Conservation (phyloP, 2,113 vertebrate species). For the Zosterops japonicus region DNA sequence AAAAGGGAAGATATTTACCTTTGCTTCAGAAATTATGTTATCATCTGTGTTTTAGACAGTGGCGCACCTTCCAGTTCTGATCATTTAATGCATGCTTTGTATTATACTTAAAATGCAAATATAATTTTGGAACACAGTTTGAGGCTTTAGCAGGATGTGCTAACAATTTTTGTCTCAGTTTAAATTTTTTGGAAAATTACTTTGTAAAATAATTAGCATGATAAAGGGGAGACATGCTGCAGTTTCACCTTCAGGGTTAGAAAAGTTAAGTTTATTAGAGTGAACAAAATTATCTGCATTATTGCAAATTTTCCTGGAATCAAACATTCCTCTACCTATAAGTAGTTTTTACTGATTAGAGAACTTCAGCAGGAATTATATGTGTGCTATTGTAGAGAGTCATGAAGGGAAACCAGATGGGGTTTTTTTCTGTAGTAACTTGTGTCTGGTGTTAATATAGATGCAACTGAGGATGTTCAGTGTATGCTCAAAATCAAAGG, state of each 20-base stretch:
- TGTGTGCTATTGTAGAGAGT: background rate
- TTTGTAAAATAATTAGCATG: background rate
- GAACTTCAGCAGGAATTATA: background rate
- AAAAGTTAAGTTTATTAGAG: background rate
- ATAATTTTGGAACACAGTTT: background rate
- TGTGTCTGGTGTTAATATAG: background rate
- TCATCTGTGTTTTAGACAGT: background rate
- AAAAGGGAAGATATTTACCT: background rate
- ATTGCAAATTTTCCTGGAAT: background rate
- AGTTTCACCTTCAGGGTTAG: background rate
- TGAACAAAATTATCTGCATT: background rate
- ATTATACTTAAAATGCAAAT: background rate
- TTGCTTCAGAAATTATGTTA: background rate
- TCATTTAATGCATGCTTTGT: background rate
- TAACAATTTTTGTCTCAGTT: background rate
- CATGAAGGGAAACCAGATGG: background rate
- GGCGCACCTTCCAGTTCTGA: background rate
- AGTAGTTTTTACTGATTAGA: background rate
- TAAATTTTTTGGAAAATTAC: background rate
- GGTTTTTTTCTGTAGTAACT: background rate
- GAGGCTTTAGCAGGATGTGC: background rate
- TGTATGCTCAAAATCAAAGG: background rate
- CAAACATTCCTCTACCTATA: background rate
- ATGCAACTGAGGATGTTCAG: background rate
- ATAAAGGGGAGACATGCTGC: background rate